Conservation (phyloP, 1,140 invertebrate genomes). For the Heliconius himera region DNA sequence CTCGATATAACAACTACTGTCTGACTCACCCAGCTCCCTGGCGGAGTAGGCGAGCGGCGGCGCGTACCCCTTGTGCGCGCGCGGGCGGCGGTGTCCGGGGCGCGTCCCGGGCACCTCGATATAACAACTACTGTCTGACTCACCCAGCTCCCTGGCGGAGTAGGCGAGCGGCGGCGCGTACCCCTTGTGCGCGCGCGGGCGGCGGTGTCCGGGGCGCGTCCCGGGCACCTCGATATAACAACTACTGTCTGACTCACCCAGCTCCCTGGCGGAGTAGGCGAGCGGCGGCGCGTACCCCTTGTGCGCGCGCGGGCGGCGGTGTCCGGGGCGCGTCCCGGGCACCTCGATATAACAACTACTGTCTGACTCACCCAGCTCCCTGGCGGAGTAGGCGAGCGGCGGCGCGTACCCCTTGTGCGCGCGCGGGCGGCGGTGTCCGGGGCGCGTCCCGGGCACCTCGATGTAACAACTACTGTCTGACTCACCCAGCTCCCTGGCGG, state of each 20-base stretch:
- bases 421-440: constrained; percentile 58
- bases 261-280: constrained; percentile 49
- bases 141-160: constrained; percentile 49
- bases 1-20: no score
- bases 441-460: constrained; percentile 31
- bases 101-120: constrained; percentile 21
- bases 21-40: constrained; percentile 46
- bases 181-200: constrained; percentile 61
- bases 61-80: constrained; percentile 67
- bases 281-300: constrained; percentile 69
- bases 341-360: no score
- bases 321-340: constrained; percentile 44
- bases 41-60: constrained; percentile 58
- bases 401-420: constrained; percentile 69
- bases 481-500: constrained; percentile 49
- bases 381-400: constrained; percentile 53
- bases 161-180: constrained; percentile 67
- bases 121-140: not conserved
- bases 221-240: not conserved
- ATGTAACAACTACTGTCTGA: not conserved
- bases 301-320: constrained; percentile 59
- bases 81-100: constrained; percentile 57
- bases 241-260: constrained; percentile 37
- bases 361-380: constrained; percentile 46
- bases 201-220: constrained; percentile 54